Evolutionary conservation across 2,888 invertebrate species (phyloP).

Genomic region (Cephonodes hylas): DNA sequence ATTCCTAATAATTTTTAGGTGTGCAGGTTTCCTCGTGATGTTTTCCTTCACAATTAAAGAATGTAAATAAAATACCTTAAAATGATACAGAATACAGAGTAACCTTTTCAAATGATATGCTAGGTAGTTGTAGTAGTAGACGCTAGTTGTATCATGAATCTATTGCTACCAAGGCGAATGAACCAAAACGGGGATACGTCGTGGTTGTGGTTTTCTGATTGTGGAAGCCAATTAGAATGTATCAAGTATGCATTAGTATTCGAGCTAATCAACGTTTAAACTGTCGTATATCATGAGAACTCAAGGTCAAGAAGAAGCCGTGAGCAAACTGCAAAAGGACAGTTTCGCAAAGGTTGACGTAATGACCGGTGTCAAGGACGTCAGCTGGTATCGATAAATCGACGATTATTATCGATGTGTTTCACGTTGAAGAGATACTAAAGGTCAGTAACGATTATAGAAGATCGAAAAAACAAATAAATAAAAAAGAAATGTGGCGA

Average conservation of each 20-base stretch:
- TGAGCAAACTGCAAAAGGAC: slow-evolving; percentile 37
- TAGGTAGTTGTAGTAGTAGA: no score
- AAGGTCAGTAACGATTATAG: neutral
- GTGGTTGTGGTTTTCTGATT: neutral
- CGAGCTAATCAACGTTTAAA: neutral
- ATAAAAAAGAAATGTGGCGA: no score
- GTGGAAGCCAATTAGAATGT: no score
- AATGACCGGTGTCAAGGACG: slow-evolving; percentile 45
- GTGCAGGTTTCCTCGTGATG: no score
- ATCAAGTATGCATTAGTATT: slow-evolving; percentile 1
- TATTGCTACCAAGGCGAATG: no score
- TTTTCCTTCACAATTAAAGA: no score
- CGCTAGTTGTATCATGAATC: no score
- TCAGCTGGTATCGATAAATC: neutral
- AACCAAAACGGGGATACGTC: neutral
- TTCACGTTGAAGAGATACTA: neutral
- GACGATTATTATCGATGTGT: neutral
- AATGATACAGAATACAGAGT: no score
- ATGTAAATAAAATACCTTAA: no score
- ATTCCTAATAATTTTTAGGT: no score
- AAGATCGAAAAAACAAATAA: no score
- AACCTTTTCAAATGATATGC: no score
- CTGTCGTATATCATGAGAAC: slow-evolving; percentile 10
- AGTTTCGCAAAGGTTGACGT: slow-evolving; percentile 39
- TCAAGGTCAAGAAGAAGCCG: slow-evolving; percentile 42